Evolutionary conservation across 1,140 invertebrate genomes (phyloP).

Genomic region (Sarcophaga bullata): DNA sequence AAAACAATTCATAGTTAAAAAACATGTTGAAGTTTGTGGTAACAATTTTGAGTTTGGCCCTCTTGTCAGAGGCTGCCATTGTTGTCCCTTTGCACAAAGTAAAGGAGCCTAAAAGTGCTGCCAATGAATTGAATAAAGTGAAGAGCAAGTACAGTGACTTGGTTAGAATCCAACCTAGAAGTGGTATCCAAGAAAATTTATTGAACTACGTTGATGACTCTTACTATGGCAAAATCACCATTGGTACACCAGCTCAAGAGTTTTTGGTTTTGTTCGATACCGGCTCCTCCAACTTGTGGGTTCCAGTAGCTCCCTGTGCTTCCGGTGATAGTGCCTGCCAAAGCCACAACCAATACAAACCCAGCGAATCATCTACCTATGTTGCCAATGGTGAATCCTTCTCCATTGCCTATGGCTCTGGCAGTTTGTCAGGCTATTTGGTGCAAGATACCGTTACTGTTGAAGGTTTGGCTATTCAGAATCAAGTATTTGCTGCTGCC

Average conservation of each 20-base stretch:
- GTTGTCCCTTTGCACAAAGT: conserved; percentile 37
- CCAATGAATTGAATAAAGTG: background rate
- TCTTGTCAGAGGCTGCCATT: conserved; percentile 39
- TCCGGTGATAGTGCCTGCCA: conserved; percentile 89
- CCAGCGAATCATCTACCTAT: conserved; percentile 83
- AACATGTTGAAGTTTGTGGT: conserved; percentile 39
- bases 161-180: background rate
- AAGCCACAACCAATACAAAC: conserved; percentile 91
- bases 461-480: conserved; percentile 75
- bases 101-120: background rate
- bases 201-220: conserved; percentile 94
- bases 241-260: conserved; percentile 92
- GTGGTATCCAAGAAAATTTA: conserved; percentile 77
- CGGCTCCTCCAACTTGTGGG: conserved; percentile 98
- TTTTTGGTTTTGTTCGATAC: conserved; percentile 98
- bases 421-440: conserved; percentile 93
- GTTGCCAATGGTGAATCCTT: conserved; percentile 88
- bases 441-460: conserved; percentile 83
- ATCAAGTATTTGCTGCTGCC: conserved; percentile 98
- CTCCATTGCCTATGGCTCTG: conserved; percentile 93
- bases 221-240: conserved; percentile 93
- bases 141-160: background rate
- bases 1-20: too few relatives aligned
- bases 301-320: conserved; percentile 82
- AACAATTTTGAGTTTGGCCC: conserved; percentile 21